Conservation (phyloP, 92 coral and sea anemone species). For the Hydrozoanthus gracilis region DNA sequence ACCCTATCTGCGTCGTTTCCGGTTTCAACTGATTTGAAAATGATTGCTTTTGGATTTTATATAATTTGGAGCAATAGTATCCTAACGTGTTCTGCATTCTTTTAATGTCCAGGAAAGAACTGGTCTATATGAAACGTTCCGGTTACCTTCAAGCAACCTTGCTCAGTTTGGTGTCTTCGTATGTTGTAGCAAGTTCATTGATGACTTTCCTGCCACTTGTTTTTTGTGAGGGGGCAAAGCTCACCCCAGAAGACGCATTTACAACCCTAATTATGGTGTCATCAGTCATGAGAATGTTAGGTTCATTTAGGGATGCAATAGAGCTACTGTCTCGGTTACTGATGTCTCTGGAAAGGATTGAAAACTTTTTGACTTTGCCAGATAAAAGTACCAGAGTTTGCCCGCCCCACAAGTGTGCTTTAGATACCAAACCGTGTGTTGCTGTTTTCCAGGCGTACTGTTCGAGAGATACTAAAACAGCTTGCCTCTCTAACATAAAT, state of each 20-base stretch:
- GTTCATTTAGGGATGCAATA: constrained; percentile 13
- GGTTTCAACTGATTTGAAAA: neutral
- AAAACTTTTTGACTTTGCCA: neutral
- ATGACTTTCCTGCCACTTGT: constrained; percentile 8
- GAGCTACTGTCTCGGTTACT: neutral
- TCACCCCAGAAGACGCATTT: constrained; percentile 39
- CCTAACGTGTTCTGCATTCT: neutral
- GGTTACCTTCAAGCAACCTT: constrained; percentile 5
- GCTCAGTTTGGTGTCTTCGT: constrained; percentile 2
- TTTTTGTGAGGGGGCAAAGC: neutral
- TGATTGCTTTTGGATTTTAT: neutral
- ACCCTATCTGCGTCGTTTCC: neutral
- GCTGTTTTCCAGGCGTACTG: neutral
- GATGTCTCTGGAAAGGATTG: constrained; percentile 29
- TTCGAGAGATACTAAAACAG: neutral
- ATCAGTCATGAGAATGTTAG: constrained; percentile 17
- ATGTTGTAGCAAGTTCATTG: constrained; percentile 5
- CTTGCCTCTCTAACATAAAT: constrained; percentile 5
- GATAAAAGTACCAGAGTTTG: neutral
- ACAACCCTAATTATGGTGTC: constrained; percentile 30
- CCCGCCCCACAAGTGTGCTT: neutral
- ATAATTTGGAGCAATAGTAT: neutral
- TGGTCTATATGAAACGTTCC: constrained; percentile 10
- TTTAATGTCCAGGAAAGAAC: constrained; percentile 9
- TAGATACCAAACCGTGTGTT: constrained; percentile 5